Base-by-base conservation (phyloP, 1,140 invertebrate genomes). In the Octopus bimaculoides region DNA sequence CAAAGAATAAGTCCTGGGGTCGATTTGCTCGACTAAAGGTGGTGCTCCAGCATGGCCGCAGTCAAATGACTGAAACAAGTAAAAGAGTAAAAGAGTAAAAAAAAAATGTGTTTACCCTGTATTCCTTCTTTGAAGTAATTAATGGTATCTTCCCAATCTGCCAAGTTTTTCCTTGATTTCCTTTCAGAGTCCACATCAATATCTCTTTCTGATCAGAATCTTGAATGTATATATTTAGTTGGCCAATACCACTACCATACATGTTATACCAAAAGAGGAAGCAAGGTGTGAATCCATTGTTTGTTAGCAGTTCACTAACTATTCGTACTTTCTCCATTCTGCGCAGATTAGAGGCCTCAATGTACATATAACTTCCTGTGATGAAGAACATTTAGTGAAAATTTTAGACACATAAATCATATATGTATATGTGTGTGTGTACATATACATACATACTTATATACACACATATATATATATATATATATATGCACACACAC, bases 351-450 rank as follows among this genome's bases (percentile, higher is more conserved):
- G 86, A 87, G 7, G 94, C 93, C 84, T 95, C 94, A 66, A 95
- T 93, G 85, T 95, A 95, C 89, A 95, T 92, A 87, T 95, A 96
- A 86, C 94, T 92, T 14, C 94, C 94, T 73, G 26, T 41, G 2
- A 41, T 41, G 26, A 41, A 41, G 26, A 41, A 41, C 26, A 41
- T 41, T 41, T 41, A 41, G 26, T 41, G 26, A 41, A 41, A 41
- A 41, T 2, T 41, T 41, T 41, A 41, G 26, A 41, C 26, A 41
- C 26, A 41, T 41, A 41, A 41, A 41, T 41, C 26, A 41, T 41
- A 2, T 41, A 2, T 41, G 26, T 41, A 2, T 41, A 2, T 41
- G 26, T 41, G 0, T 41, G 26, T 41, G 26, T 41, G 17, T 17
- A 61, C 56, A 77, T 52, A 77, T 53, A 77, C 76, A 77, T 77